phyloP scores from a whole-genome alignment of 2,113 vertebrate genomes.

The Gallinago undulata region DNA sequence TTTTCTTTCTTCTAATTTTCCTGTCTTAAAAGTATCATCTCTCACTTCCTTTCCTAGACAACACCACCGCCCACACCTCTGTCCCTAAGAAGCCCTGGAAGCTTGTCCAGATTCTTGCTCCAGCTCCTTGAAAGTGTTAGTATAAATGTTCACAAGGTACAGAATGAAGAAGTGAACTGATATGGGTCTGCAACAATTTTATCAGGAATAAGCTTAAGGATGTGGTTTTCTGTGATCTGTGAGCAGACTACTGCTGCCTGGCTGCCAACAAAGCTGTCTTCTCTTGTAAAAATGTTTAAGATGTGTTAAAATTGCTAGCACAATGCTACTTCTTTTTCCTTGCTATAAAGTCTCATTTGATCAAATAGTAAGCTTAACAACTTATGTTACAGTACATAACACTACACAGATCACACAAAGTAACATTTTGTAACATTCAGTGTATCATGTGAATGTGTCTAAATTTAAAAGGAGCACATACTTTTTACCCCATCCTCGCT shows the following conservation, averaged over 20 bases:
- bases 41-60: neutral
- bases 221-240: neutral
- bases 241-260: neutral
- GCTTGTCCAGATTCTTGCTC: neutral
- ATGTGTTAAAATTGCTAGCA: neutral
- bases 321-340: neutral
- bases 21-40: neutral
- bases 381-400: neutral
- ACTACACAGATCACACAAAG: neutral
- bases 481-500: neutral
- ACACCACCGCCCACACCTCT: fast-evolving
- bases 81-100: neutral
- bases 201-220: neutral
- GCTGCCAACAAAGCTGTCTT: neutral
- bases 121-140: neutral
- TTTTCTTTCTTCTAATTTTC: neutral
- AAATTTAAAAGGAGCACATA: neutral
- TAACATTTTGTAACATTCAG: neutral
- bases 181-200: neutral
- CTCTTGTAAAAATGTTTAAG: neutral
- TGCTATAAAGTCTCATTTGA: neutral
- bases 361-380: neutral
- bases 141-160: neutral
- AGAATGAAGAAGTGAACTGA: neutral
- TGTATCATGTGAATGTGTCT: neutral